phyloP scores from a whole-genome alignment of 2,888 invertebrate species.

The Urechis unicinctus region DNA sequence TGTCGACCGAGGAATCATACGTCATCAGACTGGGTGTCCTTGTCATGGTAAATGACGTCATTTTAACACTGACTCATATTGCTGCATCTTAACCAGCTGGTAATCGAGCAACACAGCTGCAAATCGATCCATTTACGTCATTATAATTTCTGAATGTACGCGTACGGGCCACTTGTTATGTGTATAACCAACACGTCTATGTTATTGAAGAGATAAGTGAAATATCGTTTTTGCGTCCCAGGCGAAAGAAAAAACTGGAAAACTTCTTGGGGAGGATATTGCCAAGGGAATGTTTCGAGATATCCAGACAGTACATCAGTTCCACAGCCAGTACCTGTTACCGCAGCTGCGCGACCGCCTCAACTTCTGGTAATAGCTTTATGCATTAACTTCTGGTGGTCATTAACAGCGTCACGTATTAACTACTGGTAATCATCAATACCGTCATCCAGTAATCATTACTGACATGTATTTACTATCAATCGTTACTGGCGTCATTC shows the following conservation, averaged over 20 bases:
- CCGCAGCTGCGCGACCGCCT: slow-evolving; percentile 17
- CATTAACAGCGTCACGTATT: too few species aligned
- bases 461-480: too few species aligned
- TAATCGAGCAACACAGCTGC: too few species aligned
- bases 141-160: background rate
- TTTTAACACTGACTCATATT: background rate
- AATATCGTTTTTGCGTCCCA: background rate
- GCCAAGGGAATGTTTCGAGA: slow-evolving; percentile 17
- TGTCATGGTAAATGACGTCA: slow-evolving; percentile 9
- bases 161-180: too few species aligned
- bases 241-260: slow-evolving; percentile 10
- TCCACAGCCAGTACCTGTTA: slow-evolving; percentile 16
- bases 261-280: slow-evolving; percentile 13
- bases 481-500: too few species aligned
- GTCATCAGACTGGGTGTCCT: slow-evolving; percentile 13
- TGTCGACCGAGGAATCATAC: slow-evolving; percentile 16
- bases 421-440: too few species aligned
- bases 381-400: too few species aligned
- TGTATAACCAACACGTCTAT: too few species aligned
- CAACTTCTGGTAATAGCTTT: slow-evolving; percentile 9
- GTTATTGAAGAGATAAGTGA: too few species aligned
- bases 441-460: too few species aligned
- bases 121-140: too few species aligned
- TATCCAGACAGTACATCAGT: slow-evolving; percentile 15
- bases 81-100: too few species aligned